phyloP scores from a whole-genome alignment of 2,113 vertebrate species.

The Tachysurus fulvidraco region DNA sequence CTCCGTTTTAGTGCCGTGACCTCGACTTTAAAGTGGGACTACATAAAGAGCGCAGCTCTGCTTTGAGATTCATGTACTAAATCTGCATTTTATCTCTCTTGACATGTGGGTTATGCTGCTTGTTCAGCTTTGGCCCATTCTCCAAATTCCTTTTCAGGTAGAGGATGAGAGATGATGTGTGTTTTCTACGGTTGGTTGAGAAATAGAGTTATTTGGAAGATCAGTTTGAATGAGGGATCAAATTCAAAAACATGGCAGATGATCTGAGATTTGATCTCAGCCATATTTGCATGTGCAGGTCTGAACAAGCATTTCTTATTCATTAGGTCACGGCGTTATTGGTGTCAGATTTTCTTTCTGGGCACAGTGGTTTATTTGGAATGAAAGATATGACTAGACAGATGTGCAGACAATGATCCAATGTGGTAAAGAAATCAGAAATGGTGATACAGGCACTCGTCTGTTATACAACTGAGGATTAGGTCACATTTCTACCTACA shows the following conservation, averaged over 20 bases:
- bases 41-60: neutral
- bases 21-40: neutral
- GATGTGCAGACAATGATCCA: neutral
- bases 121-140: neutral
- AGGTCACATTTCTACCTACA: too few species aligned
- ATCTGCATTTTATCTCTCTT: slow-evolving; percentile 29
- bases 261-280: neutral
- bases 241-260: neutral
- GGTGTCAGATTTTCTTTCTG: neutral
- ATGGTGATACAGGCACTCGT: neutral
- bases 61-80: slow-evolving; percentile 9
- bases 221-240: neutral
- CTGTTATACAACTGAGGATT: neutral
- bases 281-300: neutral
- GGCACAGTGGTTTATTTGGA: neutral
- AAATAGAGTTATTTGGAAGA: neutral
- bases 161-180: neutral
- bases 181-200: neutral
- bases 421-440: neutral
- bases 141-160: neutral
- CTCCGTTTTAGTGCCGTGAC: neutral
- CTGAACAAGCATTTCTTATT: neutral
- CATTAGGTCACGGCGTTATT: neutral
- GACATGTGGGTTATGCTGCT: slow-evolving; percentile 2
- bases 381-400: neutral